Base-by-base conservation (phyloP, 2,888 invertebrate genomes). In the Caenorhabditis imperialis region DNA sequence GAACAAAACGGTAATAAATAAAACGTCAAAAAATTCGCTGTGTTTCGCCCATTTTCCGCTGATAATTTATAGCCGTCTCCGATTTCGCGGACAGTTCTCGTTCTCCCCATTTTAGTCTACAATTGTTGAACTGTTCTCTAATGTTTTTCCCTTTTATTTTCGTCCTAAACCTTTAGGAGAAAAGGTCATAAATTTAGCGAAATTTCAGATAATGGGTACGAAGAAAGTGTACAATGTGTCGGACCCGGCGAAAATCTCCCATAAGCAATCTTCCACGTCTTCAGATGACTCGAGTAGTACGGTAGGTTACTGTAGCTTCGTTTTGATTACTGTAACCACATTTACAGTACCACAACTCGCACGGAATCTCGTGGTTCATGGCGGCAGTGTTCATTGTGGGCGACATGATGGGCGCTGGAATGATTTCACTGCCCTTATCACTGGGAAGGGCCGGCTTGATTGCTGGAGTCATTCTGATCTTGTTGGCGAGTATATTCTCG, bases 381-480 rank as follows among this genome's bases (percentile, higher is more conserved):
- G 78, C 80, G 3, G 74, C 71, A 0, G 55, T 81, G 12, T 79
- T 82, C 51, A 73, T 82, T 27, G 76, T 82, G 7, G 82, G 81
- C 7, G 81, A 82, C 50, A 74, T 80, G 63, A 77, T 77, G 37
- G 82, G 82, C 44, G 82, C 76, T 14, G 82, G 82, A 20, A 75
- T 82, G 76, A 75, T 82, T 12, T 75, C 82, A 1, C 53, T 82
- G 5, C 82, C 82, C 0, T 47, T 75, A 1, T 72, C 78, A 5
- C 53, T 83, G 16, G 74, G 71, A 50, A 65, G 74, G 67, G 63
- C 81, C 14, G 82, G 75, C 0, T 22, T 75, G 7, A 50, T 60
- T 5, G 53, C 71, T 14, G 79, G 79, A n/a, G 27, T 50, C 3
- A 50, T 65, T 4, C 18, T 79, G 18, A 60, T 76, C 14, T 14